Percentiles rank a stretch among this genome's conserved stretches.
Conservation (phyloP, 2,797 vertebrate genomes). For the Ptychobarbus kaznakovi region DNA sequence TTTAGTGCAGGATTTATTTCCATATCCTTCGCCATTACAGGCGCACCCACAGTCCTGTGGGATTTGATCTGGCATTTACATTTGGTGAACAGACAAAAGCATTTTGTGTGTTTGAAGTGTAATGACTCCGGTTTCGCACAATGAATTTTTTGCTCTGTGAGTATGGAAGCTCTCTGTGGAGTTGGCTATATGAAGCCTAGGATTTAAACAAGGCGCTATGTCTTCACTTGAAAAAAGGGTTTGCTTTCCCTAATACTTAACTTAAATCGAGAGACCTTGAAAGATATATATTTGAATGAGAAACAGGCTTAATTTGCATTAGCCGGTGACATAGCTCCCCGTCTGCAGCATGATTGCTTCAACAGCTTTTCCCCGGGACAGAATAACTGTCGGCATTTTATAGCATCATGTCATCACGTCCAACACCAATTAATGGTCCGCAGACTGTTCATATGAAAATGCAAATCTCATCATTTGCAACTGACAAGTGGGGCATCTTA, state of each 20-base stretch:
- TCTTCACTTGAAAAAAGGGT: constrained; percentile 3
- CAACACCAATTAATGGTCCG: constrained; percentile 49
- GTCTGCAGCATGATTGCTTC: constrained; percentile 27
- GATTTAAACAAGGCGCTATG: not conserved
- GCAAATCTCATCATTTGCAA: constrained; percentile 52
- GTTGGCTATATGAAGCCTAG: not conserved
- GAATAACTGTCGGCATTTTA: constrained; percentile 38
- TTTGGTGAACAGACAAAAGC: constrained; percentile 46
- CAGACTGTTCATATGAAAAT: constrained; percentile 52
- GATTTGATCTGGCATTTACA: constrained; percentile 55
- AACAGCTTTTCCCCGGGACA: constrained; percentile 34
- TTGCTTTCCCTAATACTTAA: constrained; percentile 31
- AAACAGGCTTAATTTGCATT: constrained; percentile 46
- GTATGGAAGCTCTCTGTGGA: constrained; percentile 21
- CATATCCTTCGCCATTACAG: constrained; percentile 44
- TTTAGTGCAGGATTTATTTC: constrained; percentile 53
- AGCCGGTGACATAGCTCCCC: constrained; percentile 23
- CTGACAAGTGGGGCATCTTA: constrained; percentile 48
- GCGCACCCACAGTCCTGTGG: constrained; percentile 34
- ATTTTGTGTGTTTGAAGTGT: constrained; percentile 46
- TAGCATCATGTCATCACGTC: constrained; percentile 36
- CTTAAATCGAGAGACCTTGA: constrained; percentile 35
- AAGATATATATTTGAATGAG: constrained; percentile 44
- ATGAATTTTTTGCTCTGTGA: not conserved
- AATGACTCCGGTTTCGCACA: constrained; percentile 39